Percentiles rank a stretch among this genome's conserved stretches.
Evolutionary conservation across 2,113 vertebrate species (phyloP).

Genomic region (Urocitellus parryii): DNA sequence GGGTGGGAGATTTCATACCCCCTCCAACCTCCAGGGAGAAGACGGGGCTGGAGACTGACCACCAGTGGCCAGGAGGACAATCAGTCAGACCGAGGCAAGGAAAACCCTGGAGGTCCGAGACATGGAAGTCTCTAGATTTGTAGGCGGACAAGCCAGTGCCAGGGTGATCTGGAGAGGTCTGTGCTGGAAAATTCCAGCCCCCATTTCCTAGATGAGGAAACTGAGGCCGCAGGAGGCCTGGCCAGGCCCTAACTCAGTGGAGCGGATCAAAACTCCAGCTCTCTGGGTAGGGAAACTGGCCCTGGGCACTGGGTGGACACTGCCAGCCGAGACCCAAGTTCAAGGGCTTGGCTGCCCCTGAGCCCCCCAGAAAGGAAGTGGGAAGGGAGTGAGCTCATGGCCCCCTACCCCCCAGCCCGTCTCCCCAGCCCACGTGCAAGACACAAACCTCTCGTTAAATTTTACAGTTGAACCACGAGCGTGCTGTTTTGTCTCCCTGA

Average conservation of each 20-base stretch:
- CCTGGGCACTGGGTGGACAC: neutral
- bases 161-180: neutral
- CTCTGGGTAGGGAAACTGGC: neutral
- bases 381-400: neutral
- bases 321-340: neutral
- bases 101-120: neutral
- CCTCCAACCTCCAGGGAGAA: neutral
- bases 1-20: neutral
- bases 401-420: neutral
- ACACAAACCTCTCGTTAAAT: slow-evolving; percentile 86
- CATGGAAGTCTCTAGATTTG: neutral
- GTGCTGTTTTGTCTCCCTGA: slow-evolving; percentile 86
- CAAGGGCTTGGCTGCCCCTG: accelerated
- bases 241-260: neutral
- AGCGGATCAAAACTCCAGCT: neutral
- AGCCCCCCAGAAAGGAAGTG: neutral
- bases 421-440: slow-evolving; percentile 78
- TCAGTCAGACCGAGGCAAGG: neutral
- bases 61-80: neutral
- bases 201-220: slow-evolving; percentile 43
- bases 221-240: neutral
- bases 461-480: slow-evolving; percentile 87
- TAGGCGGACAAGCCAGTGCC: too few relatives aligned
- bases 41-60: neutral
- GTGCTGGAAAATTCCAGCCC: neutral